Evolutionary conservation across 2,888 invertebrate species (phyloP).

Genomic region (Epistrophe eligans): DNA sequence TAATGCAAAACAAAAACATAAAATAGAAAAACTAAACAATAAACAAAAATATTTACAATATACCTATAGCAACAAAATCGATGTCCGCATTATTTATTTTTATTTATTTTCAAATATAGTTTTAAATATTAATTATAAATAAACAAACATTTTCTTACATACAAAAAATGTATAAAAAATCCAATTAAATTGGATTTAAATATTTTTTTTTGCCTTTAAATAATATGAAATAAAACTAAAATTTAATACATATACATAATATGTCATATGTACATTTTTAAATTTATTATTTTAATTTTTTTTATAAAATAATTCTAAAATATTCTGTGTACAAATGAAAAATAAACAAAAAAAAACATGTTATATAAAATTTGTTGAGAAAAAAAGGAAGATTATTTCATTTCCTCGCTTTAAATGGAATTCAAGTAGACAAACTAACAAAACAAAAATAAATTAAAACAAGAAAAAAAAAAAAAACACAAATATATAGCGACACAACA

Average conservation of each 20-base stretch:
- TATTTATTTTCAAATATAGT: conserved; percentile 11
- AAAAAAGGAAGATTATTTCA: conserved; percentile 56
- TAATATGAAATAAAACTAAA: too few species aligned
- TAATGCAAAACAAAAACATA: conserved; percentile 50
- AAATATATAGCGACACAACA: conserved; percentile 43
- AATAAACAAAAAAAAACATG: conserved; percentile 31
- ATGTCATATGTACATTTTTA: neutral
- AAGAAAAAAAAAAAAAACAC: too few species aligned
- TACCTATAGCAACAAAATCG: conserved; percentile 60
- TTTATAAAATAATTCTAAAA: conserved; percentile 29
- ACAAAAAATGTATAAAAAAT: neutral
- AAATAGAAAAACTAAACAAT: conserved; percentile 18
- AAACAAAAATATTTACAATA: conserved; percentile 59
- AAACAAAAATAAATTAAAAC: conserved; percentile 23
- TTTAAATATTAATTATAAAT: conserved; percentile 2
- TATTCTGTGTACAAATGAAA: conserved; percentile 65
- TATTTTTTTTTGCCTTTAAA: conserved; percentile 53
- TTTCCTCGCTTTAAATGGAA: conserved; percentile 75
- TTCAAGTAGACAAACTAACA: conserved; percentile 66
- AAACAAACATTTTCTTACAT: conserved; percentile 15
- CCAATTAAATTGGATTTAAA: conserved; percentile 44
- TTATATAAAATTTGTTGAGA: conserved; percentile 49
- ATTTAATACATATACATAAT: conserved; percentile 15
- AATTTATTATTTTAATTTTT: conserved; percentile 5
- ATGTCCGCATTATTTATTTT: conserved; percentile 59